phyloP scores from a whole-genome alignment of 2,797 vertebrate genomes.

The Lagorchestes hirsutus region DNA sequence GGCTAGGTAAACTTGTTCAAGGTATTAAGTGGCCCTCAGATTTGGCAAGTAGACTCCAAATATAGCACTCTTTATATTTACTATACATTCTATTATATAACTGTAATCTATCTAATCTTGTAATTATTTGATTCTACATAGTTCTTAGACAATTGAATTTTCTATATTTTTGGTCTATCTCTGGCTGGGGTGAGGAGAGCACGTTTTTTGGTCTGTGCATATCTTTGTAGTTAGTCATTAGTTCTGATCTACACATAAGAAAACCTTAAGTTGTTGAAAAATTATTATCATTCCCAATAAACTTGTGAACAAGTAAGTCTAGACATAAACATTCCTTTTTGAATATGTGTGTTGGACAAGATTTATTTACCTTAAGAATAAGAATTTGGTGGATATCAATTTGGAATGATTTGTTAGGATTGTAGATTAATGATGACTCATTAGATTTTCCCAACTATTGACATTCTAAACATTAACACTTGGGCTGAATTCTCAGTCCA shows the following conservation, averaged over 20 bases:
- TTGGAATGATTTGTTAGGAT: conserved; percentile 6
- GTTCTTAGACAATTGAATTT: neutral
- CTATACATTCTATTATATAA: conserved; percentile 12
- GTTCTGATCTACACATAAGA: neutral
- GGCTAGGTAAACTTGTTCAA: neutral
- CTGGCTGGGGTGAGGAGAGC: neutral
- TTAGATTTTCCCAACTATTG: neutral
- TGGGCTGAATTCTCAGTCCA: conserved; percentile 4
- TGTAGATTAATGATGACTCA: neutral
- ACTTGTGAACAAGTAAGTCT: conserved; percentile 37
- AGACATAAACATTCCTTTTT: neutral
- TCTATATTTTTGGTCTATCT: neutral
- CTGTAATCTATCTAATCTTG: conserved; percentile 11
- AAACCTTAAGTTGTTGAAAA: conserved; percentile 1
- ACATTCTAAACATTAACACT: neutral
- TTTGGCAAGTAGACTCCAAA: neutral
- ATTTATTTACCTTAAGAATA: conserved; percentile 51
- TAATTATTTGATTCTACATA: neutral
- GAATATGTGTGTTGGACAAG: neutral
- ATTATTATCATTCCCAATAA: conserved; percentile 3
- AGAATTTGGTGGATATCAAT: conserved; percentile 12
- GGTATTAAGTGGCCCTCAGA: neutral
- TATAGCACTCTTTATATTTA: neutral
- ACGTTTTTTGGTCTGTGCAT: neutral
- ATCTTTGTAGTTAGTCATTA: conserved; percentile 28